Evolutionary conservation across 1,140 invertebrate species (phyloP).

Genomic region (Drosophila pectinifera): DNA sequence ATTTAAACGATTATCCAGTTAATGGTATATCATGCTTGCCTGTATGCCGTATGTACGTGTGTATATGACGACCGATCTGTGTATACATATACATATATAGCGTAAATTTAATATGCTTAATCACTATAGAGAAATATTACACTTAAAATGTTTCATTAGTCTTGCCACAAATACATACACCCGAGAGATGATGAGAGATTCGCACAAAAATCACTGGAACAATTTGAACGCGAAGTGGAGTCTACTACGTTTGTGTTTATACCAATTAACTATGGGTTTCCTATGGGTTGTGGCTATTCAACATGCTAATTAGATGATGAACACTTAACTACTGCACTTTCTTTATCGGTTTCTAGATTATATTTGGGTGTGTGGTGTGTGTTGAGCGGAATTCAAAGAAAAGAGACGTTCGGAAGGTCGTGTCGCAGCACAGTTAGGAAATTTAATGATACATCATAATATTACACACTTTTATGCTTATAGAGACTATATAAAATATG

Average conservation of each 20-base stretch:
- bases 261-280: conserved; percentile 39
- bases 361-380: conserved; percentile 13
- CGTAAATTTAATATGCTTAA: conserved; percentile 55
- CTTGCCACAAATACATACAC: conserved; percentile 31
- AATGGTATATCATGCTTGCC: conserved; percentile 43
- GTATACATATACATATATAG: conserved; percentile 45
- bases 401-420: conserved; percentile 6
- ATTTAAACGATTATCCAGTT: conserved; percentile 64
- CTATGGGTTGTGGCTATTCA: conserved; percentile 9
- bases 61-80: conserved; percentile 24
- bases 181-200: conserved; percentile 14
- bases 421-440: conserved; percentile 34
- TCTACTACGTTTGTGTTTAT: conserved; percentile 19
- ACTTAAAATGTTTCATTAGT: conserved; percentile 62
- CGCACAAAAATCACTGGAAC: conserved; percentile 27
- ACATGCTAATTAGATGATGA: conserved; percentile 39
- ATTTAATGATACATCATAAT: conserved; percentile 55
- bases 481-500: conserved; percentile 56
- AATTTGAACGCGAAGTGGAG: conserved; percentile 8
- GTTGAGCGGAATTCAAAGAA: conserved; percentile 7
- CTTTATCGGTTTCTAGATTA: conserved; percentile 16
- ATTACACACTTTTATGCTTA: conserved; percentile 71
- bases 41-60: too few species aligned
- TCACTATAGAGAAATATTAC: conserved; percentile 65
- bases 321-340: conserved; percentile 28